phyloP scores from a whole-genome alignment of 2,797 vertebrate genomes.

The Enteromius mattozi region DNA sequence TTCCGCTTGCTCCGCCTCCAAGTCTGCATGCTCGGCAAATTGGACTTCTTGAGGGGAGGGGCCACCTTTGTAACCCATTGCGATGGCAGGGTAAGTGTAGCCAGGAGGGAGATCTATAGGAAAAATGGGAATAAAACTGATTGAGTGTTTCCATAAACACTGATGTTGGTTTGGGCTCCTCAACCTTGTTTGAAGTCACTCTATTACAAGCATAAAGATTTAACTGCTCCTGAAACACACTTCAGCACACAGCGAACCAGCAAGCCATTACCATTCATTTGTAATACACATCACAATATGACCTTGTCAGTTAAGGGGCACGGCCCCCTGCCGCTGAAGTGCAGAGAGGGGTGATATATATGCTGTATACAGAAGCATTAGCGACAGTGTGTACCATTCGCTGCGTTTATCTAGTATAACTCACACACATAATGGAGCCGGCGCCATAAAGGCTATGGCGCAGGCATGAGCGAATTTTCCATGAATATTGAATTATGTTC shows the following conservation, averaged over 20 bases:
- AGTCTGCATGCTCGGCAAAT: constrained; percentile 81
- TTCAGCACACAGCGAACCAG: not conserved
- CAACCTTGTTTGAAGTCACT: constrained; percentile 33
- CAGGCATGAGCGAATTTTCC: constrained; percentile 62
- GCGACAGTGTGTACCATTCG: constrained; percentile 59
- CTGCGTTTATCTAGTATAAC: constrained; percentile 63
- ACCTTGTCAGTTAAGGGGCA: constrained; percentile 60
- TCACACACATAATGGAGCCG: constrained; percentile 62
- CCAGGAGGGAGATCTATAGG: constrained; percentile 86
- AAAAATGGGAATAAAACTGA: constrained; percentile 36
- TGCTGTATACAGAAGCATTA: constrained; percentile 56
- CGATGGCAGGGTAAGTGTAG: constrained; percentile 80
- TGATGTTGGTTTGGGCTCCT: constrained; percentile 34
- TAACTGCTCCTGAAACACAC: constrained; percentile 36
- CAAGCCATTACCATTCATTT: constrained; percentile 54
- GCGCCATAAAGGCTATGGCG: constrained; percentile 61
- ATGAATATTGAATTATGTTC: constrained; percentile 68
- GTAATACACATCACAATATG: constrained; percentile 52
- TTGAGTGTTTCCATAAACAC: constrained; percentile 42
- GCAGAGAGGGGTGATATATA: constrained; percentile 54
- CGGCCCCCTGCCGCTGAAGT: constrained; percentile 48
- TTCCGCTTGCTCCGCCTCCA: constrained; percentile 84
- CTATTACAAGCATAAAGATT: constrained; percentile 41
- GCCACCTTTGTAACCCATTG: constrained; percentile 83
- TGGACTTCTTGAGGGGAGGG: constrained; percentile 79